Conservation (phyloP, 2,888 invertebrate species). For the Pimpla rufipes region DNA sequence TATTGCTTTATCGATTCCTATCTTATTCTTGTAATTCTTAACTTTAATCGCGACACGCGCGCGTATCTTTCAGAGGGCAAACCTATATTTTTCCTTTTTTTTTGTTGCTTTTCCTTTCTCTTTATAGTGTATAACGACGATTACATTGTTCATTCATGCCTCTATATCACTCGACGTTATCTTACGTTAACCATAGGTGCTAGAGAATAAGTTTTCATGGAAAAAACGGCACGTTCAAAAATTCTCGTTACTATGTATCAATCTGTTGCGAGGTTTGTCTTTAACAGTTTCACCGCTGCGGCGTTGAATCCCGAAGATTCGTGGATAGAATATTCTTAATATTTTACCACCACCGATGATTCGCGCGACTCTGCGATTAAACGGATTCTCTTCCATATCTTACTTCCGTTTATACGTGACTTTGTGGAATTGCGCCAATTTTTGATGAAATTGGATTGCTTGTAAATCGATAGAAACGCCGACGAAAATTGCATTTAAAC, state of each 20-base stretch:
- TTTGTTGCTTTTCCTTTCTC: conserved; percentile 3
- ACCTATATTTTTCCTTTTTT: conserved; percentile 12
- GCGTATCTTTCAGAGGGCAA: not conserved
- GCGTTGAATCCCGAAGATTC: conserved; percentile 2
- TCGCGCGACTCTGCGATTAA: not conserved
- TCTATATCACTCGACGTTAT: conserved; percentile 58
- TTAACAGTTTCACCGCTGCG: conserved; percentile 31
- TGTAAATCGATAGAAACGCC: not conserved
- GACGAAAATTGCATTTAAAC: not conserved
- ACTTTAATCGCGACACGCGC: conserved; percentile 33
- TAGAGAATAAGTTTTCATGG: conserved; percentile 55
- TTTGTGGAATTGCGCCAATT: not conserved
- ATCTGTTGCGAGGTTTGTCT: conserved; percentile 17
- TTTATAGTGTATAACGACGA: conserved; percentile 47
- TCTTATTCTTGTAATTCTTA: conserved; percentile 52
- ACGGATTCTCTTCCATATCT: not conserved
- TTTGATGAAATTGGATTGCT: not conserved
- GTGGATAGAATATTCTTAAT: conserved; percentile 3
- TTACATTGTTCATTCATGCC: conserved; percentile 48
- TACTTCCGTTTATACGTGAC: not conserved
- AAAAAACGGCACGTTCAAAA: conserved; percentile 46
- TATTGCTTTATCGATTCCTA: conserved; percentile 63
- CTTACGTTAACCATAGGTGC: conserved; percentile 32
- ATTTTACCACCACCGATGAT: not conserved
- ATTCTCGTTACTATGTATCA: conserved; percentile 40